Base-by-base conservation (phyloP, 1,140 invertebrate genomes). In the Camponotus vicinus region DNA sequence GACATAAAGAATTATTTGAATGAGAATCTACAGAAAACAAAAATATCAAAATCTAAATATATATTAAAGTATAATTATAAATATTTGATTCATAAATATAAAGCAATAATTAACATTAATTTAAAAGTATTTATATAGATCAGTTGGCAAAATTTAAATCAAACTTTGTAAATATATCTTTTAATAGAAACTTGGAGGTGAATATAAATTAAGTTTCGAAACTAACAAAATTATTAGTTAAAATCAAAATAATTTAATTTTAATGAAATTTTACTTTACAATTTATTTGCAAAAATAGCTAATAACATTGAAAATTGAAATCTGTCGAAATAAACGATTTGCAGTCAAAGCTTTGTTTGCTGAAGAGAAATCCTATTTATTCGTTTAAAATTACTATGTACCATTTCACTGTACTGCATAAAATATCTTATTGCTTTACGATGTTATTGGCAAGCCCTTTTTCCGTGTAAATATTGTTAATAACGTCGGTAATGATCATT, bases 401-500 rank as follows among this genome's bases (percentile, higher is more conserved):
- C 18, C 0, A 4, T 42, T 63, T 21, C n/a, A 61, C 1, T 57
- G 13, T 18, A 21, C 32, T 52, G 21, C 15, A 79, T 37, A 32
- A 15, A 3, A 2, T 37, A 37, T 2, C 27, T 63, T 63, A 64
- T 45, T 45, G 27, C 37, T 7, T 34, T 34, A 40, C 9, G 1
- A 80, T 70, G 32, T 42, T 9, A 4, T 69, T 57, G 3, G 32
- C 9, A 3, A 80, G 21, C n/a, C 37, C 27, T 40, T 45, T 61
- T 61, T 61, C 4, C 32, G 6, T 34, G 6, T 2, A 7, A 13
- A 42, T 71, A 40, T 3, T 18, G 21, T 32, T 0, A 37, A 15
- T 13, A 40, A 3, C 55, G 13, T 45, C 45, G 9, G 32, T 63
- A 83, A 75, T 61, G 40, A 75, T 59, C 27, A 40, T 45, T 73